These are phyloP conservation scores for Alligator sinensis DNA, from an alignment of 2,113 vertebrate genomes.

Conservation along the genomic window DNA sequence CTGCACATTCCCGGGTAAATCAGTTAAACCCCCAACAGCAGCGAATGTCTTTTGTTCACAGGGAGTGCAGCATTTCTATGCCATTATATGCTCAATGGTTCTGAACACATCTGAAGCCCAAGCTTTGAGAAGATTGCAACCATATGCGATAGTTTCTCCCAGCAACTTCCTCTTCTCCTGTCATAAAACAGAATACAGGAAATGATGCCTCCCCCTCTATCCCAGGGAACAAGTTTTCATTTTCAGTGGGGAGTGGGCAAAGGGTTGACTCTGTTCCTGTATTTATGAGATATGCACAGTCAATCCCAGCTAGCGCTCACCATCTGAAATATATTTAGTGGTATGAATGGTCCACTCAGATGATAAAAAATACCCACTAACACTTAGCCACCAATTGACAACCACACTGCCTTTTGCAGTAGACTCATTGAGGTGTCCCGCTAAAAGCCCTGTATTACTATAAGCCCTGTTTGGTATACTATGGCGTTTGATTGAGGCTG, in stretches of 20 bases:
- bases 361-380: neutral
- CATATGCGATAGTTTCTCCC: neutral
- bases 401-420: neutral
- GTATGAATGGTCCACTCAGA: neutral
- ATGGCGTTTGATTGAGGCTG: neutral
- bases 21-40: constrained; percentile 20
- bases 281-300: neutral
- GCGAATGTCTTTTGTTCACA: constrained; percentile 40
- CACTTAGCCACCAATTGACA: rapidly evolving
- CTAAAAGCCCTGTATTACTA: neutral
- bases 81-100: constrained; percentile 50
- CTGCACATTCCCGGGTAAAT: constrained; percentile 29
- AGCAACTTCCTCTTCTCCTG: neutral
- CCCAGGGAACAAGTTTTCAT: neutral
- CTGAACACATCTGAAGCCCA: constrained; percentile 16
- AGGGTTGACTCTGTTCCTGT: neutral
- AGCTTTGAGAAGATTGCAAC: constrained; percentile 4
- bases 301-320: neutral
- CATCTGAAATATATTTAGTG: neutral
- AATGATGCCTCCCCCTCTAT: neutral
- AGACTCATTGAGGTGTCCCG: neutral
- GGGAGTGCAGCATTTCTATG: constrained; percentile 37
- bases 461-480: neutral
- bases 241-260: neutral
- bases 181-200: neutral